phyloP scores from a whole-genome alignment of 2,888 invertebrate genomes.

The Blastobasis lacticolella region DNA sequence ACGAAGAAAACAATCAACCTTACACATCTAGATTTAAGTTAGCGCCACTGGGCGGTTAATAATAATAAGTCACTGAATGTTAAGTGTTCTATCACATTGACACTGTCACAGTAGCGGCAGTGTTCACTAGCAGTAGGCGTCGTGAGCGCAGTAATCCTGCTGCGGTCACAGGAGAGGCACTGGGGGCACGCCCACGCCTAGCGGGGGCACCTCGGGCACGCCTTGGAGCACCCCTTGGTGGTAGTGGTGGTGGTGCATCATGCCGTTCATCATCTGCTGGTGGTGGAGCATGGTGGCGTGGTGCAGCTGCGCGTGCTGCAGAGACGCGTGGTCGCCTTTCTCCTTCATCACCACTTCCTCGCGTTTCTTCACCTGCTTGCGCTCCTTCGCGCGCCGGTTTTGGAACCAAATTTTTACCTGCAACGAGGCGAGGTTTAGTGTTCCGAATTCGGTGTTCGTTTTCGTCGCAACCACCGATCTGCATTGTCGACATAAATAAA shows the following conservation, averaged over 20 bases:
- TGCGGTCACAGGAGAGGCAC: conserved; percentile 71
- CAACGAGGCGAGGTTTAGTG: conserved; percentile 9
- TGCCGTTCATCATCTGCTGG: conserved; percentile 71
- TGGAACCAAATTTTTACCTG: conserved; percentile 90
- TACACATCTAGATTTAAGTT: not conserved
- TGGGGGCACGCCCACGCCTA: conserved; percentile 60
- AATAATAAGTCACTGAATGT: conserved; percentile 12
- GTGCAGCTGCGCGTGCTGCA: conserved; percentile 68
- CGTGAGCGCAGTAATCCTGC: conserved; percentile 44
- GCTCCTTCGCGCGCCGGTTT: conserved; percentile 94
- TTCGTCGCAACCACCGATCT: too few species aligned
- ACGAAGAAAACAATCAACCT: not conserved
- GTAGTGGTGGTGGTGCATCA: conserved; percentile 69
- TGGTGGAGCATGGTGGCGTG: conserved; percentile 71
- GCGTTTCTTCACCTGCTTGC: conserved; percentile 90
- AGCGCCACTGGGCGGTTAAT: not conserved
- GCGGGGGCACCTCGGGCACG: conserved; percentile 63
- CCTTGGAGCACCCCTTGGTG: conserved; percentile 69
- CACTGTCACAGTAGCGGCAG: conserved; percentile 7
- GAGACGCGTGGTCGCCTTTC: conserved; percentile 68
- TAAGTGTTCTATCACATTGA: not conserved
- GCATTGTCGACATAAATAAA: too few species aligned
- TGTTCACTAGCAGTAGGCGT: conserved; percentile 29
- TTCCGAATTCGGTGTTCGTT: too few species aligned
- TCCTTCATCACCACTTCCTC: conserved; percentile 80